Percentiles rank a stretch among this genome's conserved stretches.
Evolutionary conservation across 2,888 invertebrate species (phyloP).

Genomic region (Cordilura impudica): DNA sequence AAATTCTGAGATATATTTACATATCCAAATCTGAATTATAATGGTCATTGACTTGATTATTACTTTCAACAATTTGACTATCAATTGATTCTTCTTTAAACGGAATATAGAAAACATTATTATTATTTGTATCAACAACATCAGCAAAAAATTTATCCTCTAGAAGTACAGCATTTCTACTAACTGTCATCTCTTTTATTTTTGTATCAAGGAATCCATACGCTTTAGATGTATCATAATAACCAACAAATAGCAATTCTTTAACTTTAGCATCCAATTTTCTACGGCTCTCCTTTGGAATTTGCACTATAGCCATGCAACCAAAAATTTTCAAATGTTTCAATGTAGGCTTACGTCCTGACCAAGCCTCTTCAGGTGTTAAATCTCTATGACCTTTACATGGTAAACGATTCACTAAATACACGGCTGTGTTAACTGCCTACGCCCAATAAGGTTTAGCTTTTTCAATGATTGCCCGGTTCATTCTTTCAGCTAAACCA

Average conservation of each 20-base stretch:
- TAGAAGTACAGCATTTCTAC: not conserved
- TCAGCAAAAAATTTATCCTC: not conserved
- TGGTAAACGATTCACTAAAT: not conserved
- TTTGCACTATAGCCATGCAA: slow-evolving; percentile 40
- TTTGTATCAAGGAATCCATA: not conserved
- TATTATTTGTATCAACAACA: not conserved
- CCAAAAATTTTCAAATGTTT: slow-evolving; percentile 35
- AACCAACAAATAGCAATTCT: not conserved
- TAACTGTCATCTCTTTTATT: not conserved
- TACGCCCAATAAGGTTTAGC: slow-evolving; percentile 5
- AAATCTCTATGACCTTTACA: not conserved
- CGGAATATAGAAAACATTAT: not conserved
- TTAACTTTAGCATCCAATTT: not conserved
- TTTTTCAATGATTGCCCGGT: slow-evolving; percentile 11
- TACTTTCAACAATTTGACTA: not conserved
- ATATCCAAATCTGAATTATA: not conserved
- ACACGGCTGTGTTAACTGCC: slow-evolving; percentile 8
- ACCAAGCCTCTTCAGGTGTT: slow-evolving; percentile 38
- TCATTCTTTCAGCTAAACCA: slow-evolving; percentile 25
- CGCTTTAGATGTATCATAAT: not conserved
- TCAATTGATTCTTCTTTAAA: not conserved
- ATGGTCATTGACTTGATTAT: not conserved
- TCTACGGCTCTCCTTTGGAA: not conserved
- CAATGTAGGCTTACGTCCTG: slow-evolving; percentile 26
- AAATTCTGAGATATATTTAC: too few relatives aligned